Base-by-base conservation (phyloP, 1,140 invertebrate genomes). In the Hyles vespertilio region DNA sequence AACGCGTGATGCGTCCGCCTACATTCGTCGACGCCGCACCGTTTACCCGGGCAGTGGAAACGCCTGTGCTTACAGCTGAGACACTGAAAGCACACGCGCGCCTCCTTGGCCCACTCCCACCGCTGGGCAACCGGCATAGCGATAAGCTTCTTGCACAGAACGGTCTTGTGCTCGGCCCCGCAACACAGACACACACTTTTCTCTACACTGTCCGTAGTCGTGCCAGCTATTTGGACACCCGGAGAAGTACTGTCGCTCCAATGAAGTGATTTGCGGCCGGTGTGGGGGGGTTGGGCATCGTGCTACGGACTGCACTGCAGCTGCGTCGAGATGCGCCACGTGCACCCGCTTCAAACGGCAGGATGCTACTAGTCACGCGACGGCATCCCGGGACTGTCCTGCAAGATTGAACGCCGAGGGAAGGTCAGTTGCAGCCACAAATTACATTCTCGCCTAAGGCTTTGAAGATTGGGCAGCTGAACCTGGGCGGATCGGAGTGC, bases 151-250 rank as follows among this genome's bases (percentile, higher is more conserved):
- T n/a, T n/a, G n/a, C n/a, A n/a, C n/a, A n/a, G n/a, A n/a, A n/a
- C n/a, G n/a, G n/a, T n/a, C n/a, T n/a, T n/a, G n/a, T n/a, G n/a
- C n/a, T n/a, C n/a, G n/a, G n/a, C n/a, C n/a, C n/a, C n/a, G n/a
- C n/a, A n/a, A n/a, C n/a, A n/a, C n/a, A n/a, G n/a, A n/a, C n/a
- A n/a, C n/a, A n/a, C n/a, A n/a, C n/a, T n/a, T n/a, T n/a, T n/a
- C n/a, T n/a, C n/a, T n/a, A n/a, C n/a, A n/a, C n/a, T n/a, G n/a
- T n/a, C n/a, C n/a, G n/a, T n/a, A n/a, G n/a, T n/a, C n/a, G 48
- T 72, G 71, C 58, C 71, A 77, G n/a, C 63, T 63, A 32, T 74
- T 69, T 11, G 70, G 69, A 2, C 74, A 73, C 61, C 65, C 66
- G 0, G 74, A 60, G n/a, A 71, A 69, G 10, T 58, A 46, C 50